A percentile compares a stretch with the other conserved stretches of the same genome.
phyloP scores from a whole-genome alignment of 1,140 invertebrate genomes.

The Gonioctena quinquepunctata region DNA sequence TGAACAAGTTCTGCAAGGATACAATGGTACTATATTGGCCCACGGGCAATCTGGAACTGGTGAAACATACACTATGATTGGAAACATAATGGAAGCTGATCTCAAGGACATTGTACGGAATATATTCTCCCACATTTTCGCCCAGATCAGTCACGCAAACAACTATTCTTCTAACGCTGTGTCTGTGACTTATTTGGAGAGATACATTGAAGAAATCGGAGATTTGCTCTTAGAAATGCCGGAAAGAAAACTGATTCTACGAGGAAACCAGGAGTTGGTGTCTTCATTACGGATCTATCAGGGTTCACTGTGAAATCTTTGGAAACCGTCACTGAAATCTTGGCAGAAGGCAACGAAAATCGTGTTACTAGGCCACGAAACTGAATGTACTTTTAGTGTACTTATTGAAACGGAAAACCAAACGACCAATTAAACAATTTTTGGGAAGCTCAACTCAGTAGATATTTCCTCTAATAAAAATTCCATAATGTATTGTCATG shows the following conservation, averaged over 20 bases:
- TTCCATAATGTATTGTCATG: no score
- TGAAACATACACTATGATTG: constrained; percentile 96
- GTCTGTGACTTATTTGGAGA: constrained; percentile 90
- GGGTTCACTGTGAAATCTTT: constrained; percentile 68
- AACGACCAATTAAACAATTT: constrained; percentile 89
- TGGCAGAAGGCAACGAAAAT: constrained; percentile 82
- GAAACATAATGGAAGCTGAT: constrained; percentile 49
- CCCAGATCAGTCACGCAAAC: constrained; percentile 77
- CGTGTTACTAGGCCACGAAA: constrained; percentile 89
- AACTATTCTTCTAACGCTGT: constrained; percentile 74
- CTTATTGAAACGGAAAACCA: constrained; percentile 78
- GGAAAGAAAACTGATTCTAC: constrained; percentile 68
- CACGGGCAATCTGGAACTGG: constrained; percentile 96
- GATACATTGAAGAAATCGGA: constrained; percentile 93
- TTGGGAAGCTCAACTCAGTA: constrained; percentile 92
- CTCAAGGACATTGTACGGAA: constrained; percentile 88
- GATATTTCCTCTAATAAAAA: no score
- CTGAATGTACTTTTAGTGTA: constrained; percentile 96
- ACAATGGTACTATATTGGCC: constrained; percentile 95
- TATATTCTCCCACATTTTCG: constrained; percentile 95
- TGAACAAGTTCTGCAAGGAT: constrained; percentile 89
- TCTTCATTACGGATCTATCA: constrained; percentile 37
- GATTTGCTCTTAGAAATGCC: constrained; percentile 78
- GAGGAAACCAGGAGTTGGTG: constrained; percentile 78
- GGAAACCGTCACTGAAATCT: constrained; percentile 78